These are phyloP conservation scores for Saccostrea glomerata DNA, from an alignment of 1,140 invertebrate species.

Conservation along the genomic window DNA sequence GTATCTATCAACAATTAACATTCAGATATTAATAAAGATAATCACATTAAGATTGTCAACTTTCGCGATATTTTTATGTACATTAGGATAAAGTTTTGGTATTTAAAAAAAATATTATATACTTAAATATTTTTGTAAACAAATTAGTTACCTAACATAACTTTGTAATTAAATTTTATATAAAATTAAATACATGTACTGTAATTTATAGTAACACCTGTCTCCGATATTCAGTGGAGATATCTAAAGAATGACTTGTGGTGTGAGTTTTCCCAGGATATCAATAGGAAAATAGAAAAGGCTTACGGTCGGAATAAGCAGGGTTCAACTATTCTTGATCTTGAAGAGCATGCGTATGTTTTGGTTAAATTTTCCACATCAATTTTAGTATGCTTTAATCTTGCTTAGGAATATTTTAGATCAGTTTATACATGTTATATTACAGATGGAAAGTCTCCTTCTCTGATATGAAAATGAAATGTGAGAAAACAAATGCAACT, in stretches of 20 bases:
- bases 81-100: too few relatives aligned
- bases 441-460: background rate
- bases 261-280: background rate
- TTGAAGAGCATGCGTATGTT: background rate
- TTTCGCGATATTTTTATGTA: too few relatives aligned
- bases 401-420: background rate
- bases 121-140: too few relatives aligned
- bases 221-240: background rate
- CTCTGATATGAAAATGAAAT: conserved; percentile 4
- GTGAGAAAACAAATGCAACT: background rate
- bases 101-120: too few relatives aligned
- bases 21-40: too few relatives aligned
- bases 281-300: conserved; percentile 1
- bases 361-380: background rate
- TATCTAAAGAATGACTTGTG: conserved; percentile 1
- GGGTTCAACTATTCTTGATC: conserved; percentile 25
- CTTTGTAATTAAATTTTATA: too few relatives aligned
- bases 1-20: background rate
- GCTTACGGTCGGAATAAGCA: background rate
- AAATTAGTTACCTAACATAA: too few relatives aligned
- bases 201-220: background rate
- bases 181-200: too few relatives aligned
- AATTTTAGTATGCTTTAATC: background rate
- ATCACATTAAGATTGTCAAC: too few relatives aligned
- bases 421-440: background rate